phyloP scores from a whole-genome alignment of 30 jellyfish, hydroid and myxozoan species.

The Cassiopea andromeda region DNA sequence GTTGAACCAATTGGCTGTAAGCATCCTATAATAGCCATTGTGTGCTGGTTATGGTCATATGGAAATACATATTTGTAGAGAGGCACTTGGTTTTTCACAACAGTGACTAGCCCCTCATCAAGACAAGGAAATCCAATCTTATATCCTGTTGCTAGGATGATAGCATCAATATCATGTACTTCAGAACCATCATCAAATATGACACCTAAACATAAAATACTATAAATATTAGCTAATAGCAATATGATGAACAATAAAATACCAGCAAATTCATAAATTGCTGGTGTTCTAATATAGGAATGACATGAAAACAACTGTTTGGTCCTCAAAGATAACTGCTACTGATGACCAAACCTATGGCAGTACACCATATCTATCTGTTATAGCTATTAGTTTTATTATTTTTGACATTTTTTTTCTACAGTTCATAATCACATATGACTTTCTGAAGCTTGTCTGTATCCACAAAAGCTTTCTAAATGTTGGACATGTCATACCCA shows the following conservation, averaged over 20 bases:
- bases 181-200: conserved; percentile 82
- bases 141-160: conserved; percentile 86
- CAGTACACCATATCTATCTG: too few relatives aligned
- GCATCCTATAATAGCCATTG: conserved; percentile 89
- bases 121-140: conserved; percentile 84
- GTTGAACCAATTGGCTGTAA: conserved; percentile 89
- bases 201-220: conserved; percentile 54
- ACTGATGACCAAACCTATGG: too few relatives aligned
- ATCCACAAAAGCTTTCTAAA: too few relatives aligned
- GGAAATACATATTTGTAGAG: conserved; percentile 85
- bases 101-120: conserved; percentile 65
- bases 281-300: too few relatives aligned
- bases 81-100: conserved; percentile 67
- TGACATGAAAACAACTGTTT: too few relatives aligned
- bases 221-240: neutral
- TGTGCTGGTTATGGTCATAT: conserved; percentile 50
- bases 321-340: too few relatives aligned
- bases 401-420: too few relatives aligned
- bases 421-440: too few relatives aligned
- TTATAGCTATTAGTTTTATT: too few relatives aligned
- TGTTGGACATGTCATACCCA: too few relatives aligned
- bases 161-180: conserved; percentile 65
- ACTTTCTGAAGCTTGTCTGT: too few relatives aligned
- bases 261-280: too few relatives aligned
- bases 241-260: neutral